These are phyloP conservation scores for Seira ritae DNA, from an alignment of 2,888 invertebrate genomes.

Conservation along the genomic window DNA sequence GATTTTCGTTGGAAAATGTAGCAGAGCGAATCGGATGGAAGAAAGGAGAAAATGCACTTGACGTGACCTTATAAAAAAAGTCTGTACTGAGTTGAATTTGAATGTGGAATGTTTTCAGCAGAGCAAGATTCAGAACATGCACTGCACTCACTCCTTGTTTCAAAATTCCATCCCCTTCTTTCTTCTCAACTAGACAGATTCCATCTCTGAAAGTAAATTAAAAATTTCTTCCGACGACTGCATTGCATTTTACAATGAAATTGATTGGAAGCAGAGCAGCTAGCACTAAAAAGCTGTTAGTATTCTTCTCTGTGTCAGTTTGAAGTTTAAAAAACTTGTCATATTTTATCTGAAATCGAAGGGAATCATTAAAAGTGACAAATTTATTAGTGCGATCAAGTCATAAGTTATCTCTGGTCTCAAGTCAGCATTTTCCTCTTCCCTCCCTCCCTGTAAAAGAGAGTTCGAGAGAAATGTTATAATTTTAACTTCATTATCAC, in stretches of 20 bases:
- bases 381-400: constrained; percentile 4
- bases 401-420: neutral
- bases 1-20: constrained; percentile 11
- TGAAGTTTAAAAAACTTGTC: neutral
- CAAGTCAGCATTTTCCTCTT: too few relatives aligned
- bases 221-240: neutral
- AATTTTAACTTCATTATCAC: neutral
- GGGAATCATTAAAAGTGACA: constrained; percentile 12
- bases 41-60: neutral
- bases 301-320: neutral
- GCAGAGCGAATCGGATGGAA: neutral
- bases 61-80: constrained; percentile 3
- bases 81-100: too few relatives aligned
- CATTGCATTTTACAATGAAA: neutral
- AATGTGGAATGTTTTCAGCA: too few relatives aligned
- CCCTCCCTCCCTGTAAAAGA: too few relatives aligned
- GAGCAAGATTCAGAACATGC: too few relatives aligned
- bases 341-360: constrained; percentile 14
- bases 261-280: neutral
- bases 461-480: neutral
- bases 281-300: neutral
- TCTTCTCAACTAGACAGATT: too few relatives aligned
- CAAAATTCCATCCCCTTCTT: neutral
- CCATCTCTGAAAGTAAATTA: too few relatives aligned
- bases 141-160: too few relatives aligned